phyloP scores from a whole-genome alignment of 2,888 invertebrate genomes.

The Acanthoscelides obtectus region DNA sequence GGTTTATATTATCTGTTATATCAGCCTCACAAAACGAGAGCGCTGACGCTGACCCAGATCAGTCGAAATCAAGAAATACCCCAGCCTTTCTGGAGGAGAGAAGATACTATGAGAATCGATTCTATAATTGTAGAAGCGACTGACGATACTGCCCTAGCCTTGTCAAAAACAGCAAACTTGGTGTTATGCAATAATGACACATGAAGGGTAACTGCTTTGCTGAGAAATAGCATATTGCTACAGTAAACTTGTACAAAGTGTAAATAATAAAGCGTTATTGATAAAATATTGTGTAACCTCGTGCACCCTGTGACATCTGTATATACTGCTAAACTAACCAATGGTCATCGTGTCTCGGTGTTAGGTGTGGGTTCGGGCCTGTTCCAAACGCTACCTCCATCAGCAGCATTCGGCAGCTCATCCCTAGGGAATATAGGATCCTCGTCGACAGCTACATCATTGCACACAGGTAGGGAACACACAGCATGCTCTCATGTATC shows the following conservation, averaged over 20 bases:
- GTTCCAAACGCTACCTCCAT: constrained; percentile 50
- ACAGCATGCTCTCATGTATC: not conserved
- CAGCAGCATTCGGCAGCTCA: constrained; percentile 50
- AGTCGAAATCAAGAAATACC: too few species aligned
- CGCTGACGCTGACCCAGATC: too few species aligned
- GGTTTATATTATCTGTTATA: too few species aligned
- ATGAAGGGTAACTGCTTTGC: too few species aligned
- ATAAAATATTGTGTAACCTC: not conserved
- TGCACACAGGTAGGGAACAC: constrained; percentile 45
- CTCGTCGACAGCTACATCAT: constrained; percentile 48
- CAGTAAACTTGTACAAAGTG: not conserved
- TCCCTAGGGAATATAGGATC: constrained; percentile 56
- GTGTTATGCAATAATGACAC: too few species aligned
- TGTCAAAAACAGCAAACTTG: too few species aligned
- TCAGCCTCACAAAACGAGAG: too few species aligned
- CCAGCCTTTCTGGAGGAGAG: too few species aligned
- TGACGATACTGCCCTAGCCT: too few species aligned
- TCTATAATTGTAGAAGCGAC: too few species aligned
- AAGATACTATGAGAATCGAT: too few species aligned
- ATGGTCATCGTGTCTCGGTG: constrained; percentile 31
- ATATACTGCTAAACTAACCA: not conserved
- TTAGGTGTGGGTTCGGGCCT: constrained; percentile 49
- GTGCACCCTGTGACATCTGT: not conserved
- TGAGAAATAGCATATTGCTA: too few species aligned
- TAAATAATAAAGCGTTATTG: not conserved